Conservation (phyloP, 2,797 vertebrate species). For the Allobates femoralis region DNA sequence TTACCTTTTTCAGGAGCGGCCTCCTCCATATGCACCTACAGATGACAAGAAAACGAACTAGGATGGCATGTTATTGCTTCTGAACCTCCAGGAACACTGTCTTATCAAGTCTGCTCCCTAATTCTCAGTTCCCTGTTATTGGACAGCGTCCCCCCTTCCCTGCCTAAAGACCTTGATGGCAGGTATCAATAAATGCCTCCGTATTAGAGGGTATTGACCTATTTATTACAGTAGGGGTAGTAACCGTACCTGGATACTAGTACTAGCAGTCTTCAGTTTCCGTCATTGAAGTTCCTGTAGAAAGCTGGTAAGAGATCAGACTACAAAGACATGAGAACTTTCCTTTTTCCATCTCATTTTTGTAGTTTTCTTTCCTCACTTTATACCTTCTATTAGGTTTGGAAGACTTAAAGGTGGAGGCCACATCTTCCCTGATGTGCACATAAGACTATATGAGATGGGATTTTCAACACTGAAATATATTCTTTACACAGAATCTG, state of each 20-base stretch:
- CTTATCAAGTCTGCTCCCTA: background rate
- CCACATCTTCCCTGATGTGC: background rate
- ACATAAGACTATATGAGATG: background rate
- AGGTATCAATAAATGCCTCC: background rate
- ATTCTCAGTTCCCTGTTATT: background rate
- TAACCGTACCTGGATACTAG: background rate
- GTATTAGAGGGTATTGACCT: background rate
- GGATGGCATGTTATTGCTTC: background rate
- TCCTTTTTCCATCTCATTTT: background rate
- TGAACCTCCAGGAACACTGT: background rate
- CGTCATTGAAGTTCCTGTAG: background rate
- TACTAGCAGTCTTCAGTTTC: background rate
- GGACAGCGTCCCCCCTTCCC: background rate
- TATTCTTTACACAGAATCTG: background rate
- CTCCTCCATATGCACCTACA: slow-evolving; percentile 85
- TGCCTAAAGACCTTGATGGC: background rate
- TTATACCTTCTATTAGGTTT: background rate
- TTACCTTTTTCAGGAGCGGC: slow-evolving; percentile 79
- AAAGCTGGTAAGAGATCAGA: background rate
- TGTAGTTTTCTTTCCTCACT: background rate
- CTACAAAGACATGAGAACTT: background rate
- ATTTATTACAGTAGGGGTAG: background rate
- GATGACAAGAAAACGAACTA: slow-evolving; percentile 86
- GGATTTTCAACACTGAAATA: background rate
- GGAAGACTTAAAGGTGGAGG: background rate